Conservation (phyloP, 92 coral and sea anemone genomes). For the Micromussa lordhowensis region DNA sequence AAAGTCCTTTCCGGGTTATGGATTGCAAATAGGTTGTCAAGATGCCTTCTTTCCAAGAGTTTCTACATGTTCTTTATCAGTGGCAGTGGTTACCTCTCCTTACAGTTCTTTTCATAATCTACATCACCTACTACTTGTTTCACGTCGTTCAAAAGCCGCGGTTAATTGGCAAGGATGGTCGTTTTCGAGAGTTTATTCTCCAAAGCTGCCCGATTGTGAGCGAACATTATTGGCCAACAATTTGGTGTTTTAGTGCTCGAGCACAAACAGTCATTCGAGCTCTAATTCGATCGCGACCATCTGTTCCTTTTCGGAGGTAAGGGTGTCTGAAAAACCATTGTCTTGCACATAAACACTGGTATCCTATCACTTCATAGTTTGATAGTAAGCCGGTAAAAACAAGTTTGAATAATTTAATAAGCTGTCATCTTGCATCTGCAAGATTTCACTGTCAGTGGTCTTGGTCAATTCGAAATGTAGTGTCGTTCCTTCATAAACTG, state of each 20-base stretch:
- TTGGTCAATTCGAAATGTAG: not conserved
- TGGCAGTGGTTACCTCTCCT: slow-evolving; percentile 89
- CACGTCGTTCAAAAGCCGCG: slow-evolving; percentile 80
- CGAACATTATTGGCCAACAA: slow-evolving; percentile 79
- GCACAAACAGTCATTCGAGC: slow-evolving; percentile 87
- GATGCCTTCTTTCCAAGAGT: slow-evolving; percentile 47
- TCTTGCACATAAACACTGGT: not conserved
- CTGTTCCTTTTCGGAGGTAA: slow-evolving; percentile 85
- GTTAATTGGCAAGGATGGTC: slow-evolving; percentile 81
- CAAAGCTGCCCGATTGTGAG: slow-evolving; percentile 65
- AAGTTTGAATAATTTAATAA: not conserved
- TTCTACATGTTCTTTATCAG: slow-evolving; percentile 67
- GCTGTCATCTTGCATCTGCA: not conserved
- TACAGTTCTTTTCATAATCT: slow-evolving; percentile 55
- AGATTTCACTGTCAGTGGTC: slow-evolving; percentile 1
- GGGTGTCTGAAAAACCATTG: not conserved
- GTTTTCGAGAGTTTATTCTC: slow-evolving; percentile 72
- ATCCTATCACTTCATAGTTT: not conserved
- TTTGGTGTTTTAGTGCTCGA: slow-evolving; percentile 87
- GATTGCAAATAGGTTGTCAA: not conserved
- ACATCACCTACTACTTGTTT: slow-evolving; percentile 73
- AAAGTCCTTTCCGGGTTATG: slow-evolving; percentile 19
- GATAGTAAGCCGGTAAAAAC: not conserved
- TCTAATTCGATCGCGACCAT: slow-evolving; percentile 77
- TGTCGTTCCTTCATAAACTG: not conserved